Conservation (phyloP, 2,797 vertebrate genomes). For the Lacerta viridis region DNA sequence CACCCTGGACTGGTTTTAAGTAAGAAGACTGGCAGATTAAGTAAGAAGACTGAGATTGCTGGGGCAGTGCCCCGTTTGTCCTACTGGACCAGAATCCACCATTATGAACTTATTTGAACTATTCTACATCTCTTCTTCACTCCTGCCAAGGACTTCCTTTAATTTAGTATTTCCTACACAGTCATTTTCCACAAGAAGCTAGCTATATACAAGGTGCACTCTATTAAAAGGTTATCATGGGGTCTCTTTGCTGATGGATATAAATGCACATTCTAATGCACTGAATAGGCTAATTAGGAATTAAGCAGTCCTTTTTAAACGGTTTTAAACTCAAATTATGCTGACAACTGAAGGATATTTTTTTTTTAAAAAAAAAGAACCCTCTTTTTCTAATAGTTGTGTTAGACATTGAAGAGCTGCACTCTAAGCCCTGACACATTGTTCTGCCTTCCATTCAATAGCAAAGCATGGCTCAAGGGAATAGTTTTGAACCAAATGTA, state of each 20-base stretch:
- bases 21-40: too few relatives aligned
- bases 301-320: slow-evolving; percentile 73
- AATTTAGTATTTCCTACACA: slow-evolving; percentile 38
- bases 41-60: too few relatives aligned
- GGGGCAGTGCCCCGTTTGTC: too few relatives aligned
- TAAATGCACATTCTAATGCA: slow-evolving; percentile 68
- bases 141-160: slow-evolving; percentile 44
- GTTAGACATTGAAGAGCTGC: slow-evolving; percentile 71
- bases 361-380: slow-evolving; percentile 43
- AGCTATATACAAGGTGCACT: slow-evolving; percentile 43
- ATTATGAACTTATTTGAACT: not conserved
- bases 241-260: slow-evolving; percentile 58
- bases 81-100: too few relatives aligned
- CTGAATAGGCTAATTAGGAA: slow-evolving; percentile 70
- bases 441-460: slow-evolving; percentile 73
- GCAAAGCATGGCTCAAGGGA: slow-evolving; percentile 66
- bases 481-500: slow-evolving; percentile 76
- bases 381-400: slow-evolving; percentile 74
- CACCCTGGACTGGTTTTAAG: too few relatives aligned
- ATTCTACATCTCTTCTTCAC: slow-evolving; percentile 22
- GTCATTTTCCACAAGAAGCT: slow-evolving; percentile 50
- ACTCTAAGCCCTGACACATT: slow-evolving; percentile 72
- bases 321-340: slow-evolving; percentile 77
- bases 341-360: slow-evolving; percentile 68
- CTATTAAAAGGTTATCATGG: slow-evolving; percentile 61